Evolutionary conservation across 2,113 vertebrate genomes (phyloP).

Genomic region (Lamprologus speciosus): DNA sequence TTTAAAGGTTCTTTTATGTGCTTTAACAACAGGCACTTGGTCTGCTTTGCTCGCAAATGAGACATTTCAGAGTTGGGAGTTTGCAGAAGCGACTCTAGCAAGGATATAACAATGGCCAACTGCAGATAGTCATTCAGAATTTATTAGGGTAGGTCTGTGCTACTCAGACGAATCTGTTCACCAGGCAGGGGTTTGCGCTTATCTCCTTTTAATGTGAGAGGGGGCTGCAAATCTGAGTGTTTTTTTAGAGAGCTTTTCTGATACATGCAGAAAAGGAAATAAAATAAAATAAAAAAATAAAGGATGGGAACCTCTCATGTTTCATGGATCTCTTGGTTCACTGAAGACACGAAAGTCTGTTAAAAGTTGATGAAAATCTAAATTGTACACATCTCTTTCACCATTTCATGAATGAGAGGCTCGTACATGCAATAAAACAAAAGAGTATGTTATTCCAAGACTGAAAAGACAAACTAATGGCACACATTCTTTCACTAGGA

Average conservation of each 20-base stretch:
- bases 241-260: not conserved
- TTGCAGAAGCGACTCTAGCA: not conserved
- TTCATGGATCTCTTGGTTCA: not conserved
- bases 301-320: not conserved
- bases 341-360: not conserved
- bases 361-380: not conserved
- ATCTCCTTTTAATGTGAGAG: not conserved
- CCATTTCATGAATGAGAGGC: not conserved
- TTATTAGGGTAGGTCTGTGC: not conserved
- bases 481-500: slow-evolving; percentile 1
- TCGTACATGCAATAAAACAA: not conserved
- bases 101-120: not conserved
- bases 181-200: not conserved
- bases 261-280: not conserved
- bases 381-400: not conserved
- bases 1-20: not conserved
- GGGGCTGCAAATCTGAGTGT: not conserved
- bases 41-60: not conserved
- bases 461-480: not conserved
- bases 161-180: not conserved
- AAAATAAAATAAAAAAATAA: not conserved
- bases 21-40: not conserved
- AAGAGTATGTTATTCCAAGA: not conserved
- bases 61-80: not conserved
- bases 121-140: not conserved